Evolutionary conservation across 2,113 vertebrate species (phyloP).

Genomic region (Pavo muticus): DNA sequence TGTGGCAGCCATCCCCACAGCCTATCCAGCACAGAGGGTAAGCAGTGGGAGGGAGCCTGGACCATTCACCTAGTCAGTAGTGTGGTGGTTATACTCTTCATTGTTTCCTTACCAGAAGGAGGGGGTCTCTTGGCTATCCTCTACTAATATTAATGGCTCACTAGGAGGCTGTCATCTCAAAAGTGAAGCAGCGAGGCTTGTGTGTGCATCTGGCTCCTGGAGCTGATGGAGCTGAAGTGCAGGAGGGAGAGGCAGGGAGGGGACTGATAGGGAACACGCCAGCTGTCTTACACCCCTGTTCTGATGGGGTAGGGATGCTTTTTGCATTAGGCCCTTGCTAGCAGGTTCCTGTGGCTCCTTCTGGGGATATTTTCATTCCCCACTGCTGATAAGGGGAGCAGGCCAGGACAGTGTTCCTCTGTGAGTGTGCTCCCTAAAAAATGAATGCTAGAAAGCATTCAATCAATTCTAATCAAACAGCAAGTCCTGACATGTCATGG

Average conservation of each 20-base stretch:
- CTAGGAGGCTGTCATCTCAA: background rate
- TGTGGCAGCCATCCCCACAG: background rate
- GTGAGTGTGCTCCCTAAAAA: no score
- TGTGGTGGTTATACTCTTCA: background rate
- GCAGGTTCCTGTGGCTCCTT: background rate
- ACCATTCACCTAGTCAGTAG: background rate
- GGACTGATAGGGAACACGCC: background rate
- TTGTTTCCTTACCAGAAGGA: background rate
- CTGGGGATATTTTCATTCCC: background rate
- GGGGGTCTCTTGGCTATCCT: background rate
- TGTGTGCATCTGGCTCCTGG: background rate
- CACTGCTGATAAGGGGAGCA: background rate
- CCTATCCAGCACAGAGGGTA: background rate
- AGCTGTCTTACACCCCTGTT: background rate
- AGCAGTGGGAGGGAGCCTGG: background rate
- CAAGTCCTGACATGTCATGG: background rate
- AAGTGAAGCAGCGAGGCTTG: background rate
- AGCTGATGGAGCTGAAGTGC: background rate
- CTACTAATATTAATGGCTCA: background rate
- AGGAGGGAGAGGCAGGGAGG: background rate
- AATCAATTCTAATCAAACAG: background rate
- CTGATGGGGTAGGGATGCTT: background rate
- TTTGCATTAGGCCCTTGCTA: background rate
- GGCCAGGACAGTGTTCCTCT: background rate
- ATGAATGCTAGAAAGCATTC: background rate